Conservation (phyloP, 2,113 vertebrate genomes). For the Pelecanus crispus region DNA sequence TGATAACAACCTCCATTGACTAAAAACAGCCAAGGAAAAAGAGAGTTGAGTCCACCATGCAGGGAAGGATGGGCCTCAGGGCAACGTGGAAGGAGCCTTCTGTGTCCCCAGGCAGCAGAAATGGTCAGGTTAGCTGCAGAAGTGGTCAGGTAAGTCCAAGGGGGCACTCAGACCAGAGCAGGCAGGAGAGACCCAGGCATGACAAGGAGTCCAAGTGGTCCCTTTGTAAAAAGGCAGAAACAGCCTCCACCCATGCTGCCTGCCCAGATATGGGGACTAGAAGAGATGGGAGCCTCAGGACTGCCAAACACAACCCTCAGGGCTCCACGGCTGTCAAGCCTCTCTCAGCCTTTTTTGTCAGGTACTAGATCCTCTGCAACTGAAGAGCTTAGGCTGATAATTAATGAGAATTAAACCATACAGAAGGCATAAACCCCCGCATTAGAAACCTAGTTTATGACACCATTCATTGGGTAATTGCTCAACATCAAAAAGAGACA, state of each 20-base stretch:
- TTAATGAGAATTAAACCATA: constrained; percentile 51
- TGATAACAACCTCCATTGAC: neutral
- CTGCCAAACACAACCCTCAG: neutral
- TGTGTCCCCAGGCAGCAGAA: neutral
- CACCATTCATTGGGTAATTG: constrained; percentile 15
- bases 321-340: neutral
- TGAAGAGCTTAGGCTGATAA: constrained; percentile 41
- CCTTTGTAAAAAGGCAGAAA: neutral
- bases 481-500: constrained; percentile 36
- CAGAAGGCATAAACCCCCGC: constrained; percentile 29
- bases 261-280: accelerated
- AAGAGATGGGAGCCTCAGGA: neutral
- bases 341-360: constrained; percentile 11
- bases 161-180: neutral
- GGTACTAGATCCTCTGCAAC: constrained; percentile 6
- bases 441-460: constrained; percentile 45
- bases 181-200: accelerated
- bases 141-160: neutral
- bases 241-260: accelerated
- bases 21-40: neutral
- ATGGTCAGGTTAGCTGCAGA: neutral
- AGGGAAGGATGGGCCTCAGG: neutral
- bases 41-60: neutral
- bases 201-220: accelerated
- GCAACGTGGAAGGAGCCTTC: neutral